These are phyloP conservation scores for Oreochromis niloticus DNA, from an alignment of 2,113 vertebrate genomes.

Conservation along the genomic window DNA sequence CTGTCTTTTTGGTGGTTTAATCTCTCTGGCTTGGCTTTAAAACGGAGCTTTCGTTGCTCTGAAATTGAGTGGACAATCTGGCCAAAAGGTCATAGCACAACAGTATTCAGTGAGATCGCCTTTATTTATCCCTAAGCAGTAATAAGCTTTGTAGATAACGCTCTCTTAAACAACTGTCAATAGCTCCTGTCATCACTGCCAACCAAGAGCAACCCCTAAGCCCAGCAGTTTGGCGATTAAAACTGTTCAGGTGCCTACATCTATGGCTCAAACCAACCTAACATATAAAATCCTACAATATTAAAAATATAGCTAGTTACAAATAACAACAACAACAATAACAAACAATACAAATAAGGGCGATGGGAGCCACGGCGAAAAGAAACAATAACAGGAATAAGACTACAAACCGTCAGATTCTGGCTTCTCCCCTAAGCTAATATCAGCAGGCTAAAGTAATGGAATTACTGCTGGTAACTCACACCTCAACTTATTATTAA, in stretches of 20 bases:
- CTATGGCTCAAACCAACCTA: background rate
- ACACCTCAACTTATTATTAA: background rate
- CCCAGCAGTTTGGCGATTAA: background rate
- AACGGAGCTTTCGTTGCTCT: accelerated
- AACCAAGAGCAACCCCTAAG: background rate
- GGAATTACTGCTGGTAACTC: background rate
- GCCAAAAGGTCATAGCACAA: background rate
- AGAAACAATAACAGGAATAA: background rate
- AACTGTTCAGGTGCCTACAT: background rate
- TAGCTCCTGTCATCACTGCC: background rate
- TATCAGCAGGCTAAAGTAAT: background rate
- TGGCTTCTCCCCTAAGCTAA: background rate
- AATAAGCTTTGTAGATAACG: background rate
- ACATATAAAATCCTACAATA: background rate
- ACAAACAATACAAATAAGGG: background rate
- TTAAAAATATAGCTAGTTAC: background rate
- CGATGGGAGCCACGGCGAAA: background rate
- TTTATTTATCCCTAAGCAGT: background rate
- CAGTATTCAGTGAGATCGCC: background rate
- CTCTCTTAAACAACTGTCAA: background rate
- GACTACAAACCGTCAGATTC: background rate
- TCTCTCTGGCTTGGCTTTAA: background rate
- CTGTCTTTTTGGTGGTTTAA: background rate
- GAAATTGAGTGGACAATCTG: background rate
- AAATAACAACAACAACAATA: background rate